These are phyloP conservation scores for Trichogramma pretiosum DNA, from an alignment of 1,140 invertebrate species.

Conservation along the genomic window DNA sequence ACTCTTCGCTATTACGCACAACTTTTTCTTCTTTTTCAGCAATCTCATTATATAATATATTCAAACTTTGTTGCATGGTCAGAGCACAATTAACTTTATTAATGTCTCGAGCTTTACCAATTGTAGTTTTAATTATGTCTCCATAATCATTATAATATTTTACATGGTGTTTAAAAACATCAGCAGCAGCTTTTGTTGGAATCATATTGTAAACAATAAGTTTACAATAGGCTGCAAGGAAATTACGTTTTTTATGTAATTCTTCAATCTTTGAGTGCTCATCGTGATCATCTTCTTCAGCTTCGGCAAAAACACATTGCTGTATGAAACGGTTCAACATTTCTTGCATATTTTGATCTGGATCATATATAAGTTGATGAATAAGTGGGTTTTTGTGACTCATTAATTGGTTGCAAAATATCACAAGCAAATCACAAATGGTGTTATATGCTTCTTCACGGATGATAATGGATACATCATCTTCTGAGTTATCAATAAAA, in stretches of 20 bases:
- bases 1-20: constrained; percentile 66
- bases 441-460: constrained; percentile 72
- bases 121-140: constrained; percentile 97
- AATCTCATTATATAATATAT: constrained; percentile 71
- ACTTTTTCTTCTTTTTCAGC: constrained; percentile 54
- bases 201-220: constrained; percentile 96
- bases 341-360: constrained; percentile 68
- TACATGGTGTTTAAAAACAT: constrained; percentile 96
- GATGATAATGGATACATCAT: constrained; percentile 29
- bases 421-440: constrained; percentile 89
- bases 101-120: constrained; percentile 94
- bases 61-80: constrained; percentile 87
- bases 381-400: constrained; percentile 52
- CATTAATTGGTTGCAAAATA: constrained; percentile 82
- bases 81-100: constrained; percentile 94
- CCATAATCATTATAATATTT: constrained; percentile 99
- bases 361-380: constrained; percentile 70
- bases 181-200: constrained; percentile 81
- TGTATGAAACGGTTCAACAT: constrained; percentile 87
- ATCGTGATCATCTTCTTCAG: constrained; percentile 79
- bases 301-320: constrained; percentile 85
- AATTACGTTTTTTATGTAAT: constrained; percentile 90
- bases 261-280: constrained; percentile 93
- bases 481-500: constrained; percentile 40
- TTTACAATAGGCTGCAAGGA: constrained; percentile 94